phyloP scores from a whole-genome alignment of 2,888 invertebrate genomes.

The Mythimna loreyi region DNA sequence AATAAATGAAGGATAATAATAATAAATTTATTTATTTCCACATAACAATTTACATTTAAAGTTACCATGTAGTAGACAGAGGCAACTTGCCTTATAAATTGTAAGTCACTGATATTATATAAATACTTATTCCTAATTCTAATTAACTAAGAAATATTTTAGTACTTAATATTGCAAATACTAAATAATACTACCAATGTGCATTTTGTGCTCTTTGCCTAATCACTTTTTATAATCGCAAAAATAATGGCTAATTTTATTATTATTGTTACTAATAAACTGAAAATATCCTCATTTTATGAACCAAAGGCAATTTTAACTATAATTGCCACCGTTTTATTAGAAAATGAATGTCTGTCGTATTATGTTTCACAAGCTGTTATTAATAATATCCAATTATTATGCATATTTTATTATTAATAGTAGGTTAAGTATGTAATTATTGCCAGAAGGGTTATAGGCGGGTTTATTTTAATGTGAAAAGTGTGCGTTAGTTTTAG shows the following conservation, averaged over 20 bases:
- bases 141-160: too few relatives aligned
- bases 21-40: too few relatives aligned
- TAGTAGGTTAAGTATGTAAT: constrained; percentile 17
- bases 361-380: constrained; percentile 35
- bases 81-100: too few relatives aligned
- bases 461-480: constrained; percentile 18
- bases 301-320: constrained; percentile 14
- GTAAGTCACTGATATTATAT: too few relatives aligned
- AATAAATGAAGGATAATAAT: too few relatives aligned
- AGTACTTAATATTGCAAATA: background rate
- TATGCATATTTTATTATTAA: constrained; percentile 44
- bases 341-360: constrained; percentile 23
- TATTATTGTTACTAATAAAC: constrained; percentile 24
- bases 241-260: constrained; percentile 20
- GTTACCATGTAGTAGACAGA: too few relatives aligned
- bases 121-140: too few relatives aligned
- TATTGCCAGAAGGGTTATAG: constrained; percentile 21
- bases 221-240: constrained; percentile 3
- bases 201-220: background rate
- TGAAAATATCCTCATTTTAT: constrained; percentile 27
- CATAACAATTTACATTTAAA: too few relatives aligned
- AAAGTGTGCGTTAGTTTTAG: background rate
- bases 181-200: background rate
- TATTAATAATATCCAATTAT: constrained; percentile 36
- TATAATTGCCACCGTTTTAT: constrained; percentile 33